Base-by-base conservation (phyloP, 2,888 invertebrate genomes). In the Stegana nigrithorax region DNA sequence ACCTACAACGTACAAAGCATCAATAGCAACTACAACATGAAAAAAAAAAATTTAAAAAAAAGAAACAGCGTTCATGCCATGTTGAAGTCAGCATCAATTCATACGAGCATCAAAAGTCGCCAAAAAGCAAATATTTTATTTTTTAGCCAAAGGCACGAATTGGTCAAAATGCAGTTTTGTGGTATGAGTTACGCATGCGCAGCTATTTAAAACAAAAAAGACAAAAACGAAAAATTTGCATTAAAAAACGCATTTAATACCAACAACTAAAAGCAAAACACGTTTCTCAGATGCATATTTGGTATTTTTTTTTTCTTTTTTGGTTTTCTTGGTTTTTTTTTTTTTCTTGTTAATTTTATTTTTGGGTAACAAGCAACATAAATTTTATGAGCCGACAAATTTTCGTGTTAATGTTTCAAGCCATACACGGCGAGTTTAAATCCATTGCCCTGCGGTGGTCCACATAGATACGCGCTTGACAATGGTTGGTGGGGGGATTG, bases 291-390 rank as follows among this genome's bases (percentile, higher is more conserved):
- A 17, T 32, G 32, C 7, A 12, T 32, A 32, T 8, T 32, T 47
- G 23, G 21, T 17, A n/a, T 17, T 58, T 57, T 12, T 39, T 14
- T 3, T 23, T 26, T 12, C 14, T 32, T 56, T 55, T 14, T 8
- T 56, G 39, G 3, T 32, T 42, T 12, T 7, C 29, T 55, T 63
- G 39, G 32, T 47, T 56, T 1, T 50, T 27, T 47, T 66, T 65
- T 67, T 44, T 68, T 65, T 65, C 50, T 45, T 45, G 17, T 12
- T 12, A 19, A 10, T 45, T 45, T 45, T 45, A 19, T 17, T 45
- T 10, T 45, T n/a, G 10, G 4, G 8, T 8, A 8, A 32, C 32
- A 32, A 32, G 10, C 8, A 32, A 32, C 32, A 32, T 32, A 32
- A 32, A 32, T 32, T 32, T 32, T n/a, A 32, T 32, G 32, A 12